These are phyloP conservation scores for Cantharis lateralis DNA, from an alignment of 2,888 invertebrate species.

Conservation along the genomic window DNA sequence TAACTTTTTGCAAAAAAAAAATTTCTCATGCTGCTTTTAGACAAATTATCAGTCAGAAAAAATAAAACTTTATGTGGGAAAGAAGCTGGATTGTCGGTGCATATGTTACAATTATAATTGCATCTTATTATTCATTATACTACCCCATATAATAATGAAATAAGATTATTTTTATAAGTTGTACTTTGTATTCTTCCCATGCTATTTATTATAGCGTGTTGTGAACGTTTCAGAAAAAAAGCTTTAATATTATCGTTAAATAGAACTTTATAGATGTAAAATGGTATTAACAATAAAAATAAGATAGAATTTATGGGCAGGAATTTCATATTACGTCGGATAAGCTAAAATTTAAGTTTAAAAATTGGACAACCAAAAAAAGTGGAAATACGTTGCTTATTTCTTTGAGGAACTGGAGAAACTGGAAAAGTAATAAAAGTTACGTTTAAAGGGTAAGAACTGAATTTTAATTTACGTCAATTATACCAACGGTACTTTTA, in stretches of 20 bases:
- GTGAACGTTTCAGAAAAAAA: not conserved
- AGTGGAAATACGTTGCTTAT: too few species aligned
- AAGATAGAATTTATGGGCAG: not conserved
- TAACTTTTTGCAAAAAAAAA: not conserved
- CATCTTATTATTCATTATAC: not conserved
- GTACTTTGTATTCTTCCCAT: not conserved
- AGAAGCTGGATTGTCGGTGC: not conserved
- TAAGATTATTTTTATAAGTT: not conserved
- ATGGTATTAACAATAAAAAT: not conserved
- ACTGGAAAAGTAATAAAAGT: not conserved
- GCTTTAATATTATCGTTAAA: not conserved
- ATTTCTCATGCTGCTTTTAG: not conserved
- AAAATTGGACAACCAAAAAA: not conserved
- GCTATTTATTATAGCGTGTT: not conserved
- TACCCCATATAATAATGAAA: not conserved
- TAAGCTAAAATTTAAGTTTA: not conserved
- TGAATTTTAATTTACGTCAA: not conserved
- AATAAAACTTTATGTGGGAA: not conserved
- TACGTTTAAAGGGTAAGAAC: not conserved
- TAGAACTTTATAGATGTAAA: not conserved
- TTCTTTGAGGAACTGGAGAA: not conserved
- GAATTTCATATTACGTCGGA: not conserved
- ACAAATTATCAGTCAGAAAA: not conserved
- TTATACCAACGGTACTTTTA: not conserved
- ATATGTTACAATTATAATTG: not conserved